These are phyloP conservation scores for Sinotaia quadrata DNA, from an alignment of 2,888 invertebrate genomes.

Conservation along the genomic window DNA sequence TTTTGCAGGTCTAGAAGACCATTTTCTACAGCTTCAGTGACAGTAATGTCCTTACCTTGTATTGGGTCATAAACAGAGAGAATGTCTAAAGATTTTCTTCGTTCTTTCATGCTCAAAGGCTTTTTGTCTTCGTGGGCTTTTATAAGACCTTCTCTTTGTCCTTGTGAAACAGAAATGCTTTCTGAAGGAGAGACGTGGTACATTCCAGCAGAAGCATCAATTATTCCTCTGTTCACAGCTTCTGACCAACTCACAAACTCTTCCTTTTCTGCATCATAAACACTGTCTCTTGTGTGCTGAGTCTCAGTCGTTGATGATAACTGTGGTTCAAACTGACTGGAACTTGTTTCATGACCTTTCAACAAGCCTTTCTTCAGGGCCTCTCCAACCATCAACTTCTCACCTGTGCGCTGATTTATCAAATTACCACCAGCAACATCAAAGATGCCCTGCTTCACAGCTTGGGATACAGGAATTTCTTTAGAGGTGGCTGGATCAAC, in stretches of 20 bases:
- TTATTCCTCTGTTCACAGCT: slow-evolving; percentile 89
- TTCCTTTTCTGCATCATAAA: slow-evolving; percentile 84
- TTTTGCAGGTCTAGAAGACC: slow-evolving; percentile 71
- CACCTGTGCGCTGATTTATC: slow-evolving; percentile 77
- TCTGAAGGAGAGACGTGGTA: slow-evolving; percentile 71
- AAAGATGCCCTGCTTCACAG: slow-evolving; percentile 82
- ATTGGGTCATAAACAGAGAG: slow-evolving; percentile 40
- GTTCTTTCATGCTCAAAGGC: slow-evolving; percentile 15
- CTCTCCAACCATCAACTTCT: slow-evolving; percentile 85
- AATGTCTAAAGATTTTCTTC: slow-evolving; percentile 35
- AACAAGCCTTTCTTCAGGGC: slow-evolving; percentile 76
- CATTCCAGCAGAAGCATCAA: slow-evolving; percentile 82
- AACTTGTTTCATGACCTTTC: slow-evolving; percentile 31
- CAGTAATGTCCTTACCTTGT: slow-evolving; percentile 38
- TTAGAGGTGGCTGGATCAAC: slow-evolving; percentile 85
- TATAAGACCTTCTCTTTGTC: slow-evolving; percentile 35
- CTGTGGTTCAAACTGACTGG: slow-evolving; percentile 16
- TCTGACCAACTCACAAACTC: slow-evolving; percentile 92
- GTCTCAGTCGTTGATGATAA: background rate
- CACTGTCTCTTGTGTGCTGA: slow-evolving; percentile 26
- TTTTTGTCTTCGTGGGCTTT: slow-evolving; percentile 21
- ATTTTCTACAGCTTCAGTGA: slow-evolving; percentile 69
- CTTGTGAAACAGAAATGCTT: slow-evolving; percentile 35
- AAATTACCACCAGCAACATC: slow-evolving; percentile 73
- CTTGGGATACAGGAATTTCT: slow-evolving; percentile 76